These are phyloP conservation scores for Zhuqinia jingwanae DNA, from an alignment of 2,888 invertebrate genomes.

Conservation along the genomic window DNA sequence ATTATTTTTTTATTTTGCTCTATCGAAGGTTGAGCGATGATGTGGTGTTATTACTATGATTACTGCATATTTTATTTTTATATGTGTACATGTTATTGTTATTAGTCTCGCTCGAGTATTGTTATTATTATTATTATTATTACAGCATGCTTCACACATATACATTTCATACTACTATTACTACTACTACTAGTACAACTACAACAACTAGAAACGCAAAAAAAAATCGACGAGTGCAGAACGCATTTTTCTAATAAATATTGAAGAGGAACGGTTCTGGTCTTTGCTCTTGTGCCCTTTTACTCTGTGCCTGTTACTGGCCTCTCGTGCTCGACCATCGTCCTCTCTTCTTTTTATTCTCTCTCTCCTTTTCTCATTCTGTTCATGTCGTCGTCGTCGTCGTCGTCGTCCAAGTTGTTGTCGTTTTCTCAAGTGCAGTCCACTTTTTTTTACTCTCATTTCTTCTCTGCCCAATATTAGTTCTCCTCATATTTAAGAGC, in stretches of 20 bases:
- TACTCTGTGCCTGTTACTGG: slow-evolving; percentile 9
- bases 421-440: slow-evolving; percentile 37
- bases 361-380: slow-evolving; percentile 37
- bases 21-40: slow-evolving; percentile 25
- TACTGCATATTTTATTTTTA: slow-evolving; percentile 25
- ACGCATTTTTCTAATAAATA: slow-evolving; percentile 58
- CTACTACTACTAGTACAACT: neutral
- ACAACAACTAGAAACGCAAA: neutral
- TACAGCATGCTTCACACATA: neutral
- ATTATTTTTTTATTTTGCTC: neutral
- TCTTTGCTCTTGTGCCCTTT: slow-evolving; percentile 49
- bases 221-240: slow-evolving; percentile 19
- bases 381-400: slow-evolving; percentile 43
- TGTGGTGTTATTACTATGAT: slow-evolving; percentile 45
- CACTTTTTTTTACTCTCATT: slow-evolving; percentile 1
- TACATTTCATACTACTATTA: neutral
- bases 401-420: slow-evolving; percentile 5
- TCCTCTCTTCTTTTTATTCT: neutral
- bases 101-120: neutral
- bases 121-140: neutral
- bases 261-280: slow-evolving; percentile 54
- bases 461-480: neutral
- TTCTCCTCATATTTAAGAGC: neutral
- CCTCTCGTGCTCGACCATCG: slow-evolving; percentile 10
- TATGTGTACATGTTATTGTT: slow-evolving; percentile 29